Percentiles rank a stretch among this genome's conserved stretches.
Conservation (phyloP, 2,797 vertebrate species). For the Microctenopoma steveboyesi region DNA sequence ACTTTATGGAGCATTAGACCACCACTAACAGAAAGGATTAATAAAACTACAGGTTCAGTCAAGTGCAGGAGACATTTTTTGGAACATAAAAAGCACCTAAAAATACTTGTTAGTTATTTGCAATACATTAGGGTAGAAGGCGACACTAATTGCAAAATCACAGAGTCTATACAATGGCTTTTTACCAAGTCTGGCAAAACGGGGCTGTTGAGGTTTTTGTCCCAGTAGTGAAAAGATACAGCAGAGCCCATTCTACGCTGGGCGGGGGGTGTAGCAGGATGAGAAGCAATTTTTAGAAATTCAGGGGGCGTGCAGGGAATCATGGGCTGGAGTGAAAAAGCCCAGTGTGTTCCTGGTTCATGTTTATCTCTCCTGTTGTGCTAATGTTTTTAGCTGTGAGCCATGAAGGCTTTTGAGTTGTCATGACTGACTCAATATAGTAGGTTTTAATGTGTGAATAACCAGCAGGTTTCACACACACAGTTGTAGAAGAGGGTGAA, state of each 20-base stretch:
- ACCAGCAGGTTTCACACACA: slow-evolving; percentile 18
- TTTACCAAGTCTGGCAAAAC: slow-evolving; percentile 45
- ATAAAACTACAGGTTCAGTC: slow-evolving; percentile 28
- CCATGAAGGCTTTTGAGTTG: slow-evolving; percentile 23
- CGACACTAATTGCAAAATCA: slow-evolving; percentile 40
- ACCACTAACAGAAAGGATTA: slow-evolving; percentile 9
- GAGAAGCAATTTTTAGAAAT: slow-evolving; percentile 79
- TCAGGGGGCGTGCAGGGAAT: slow-evolving; percentile 75
- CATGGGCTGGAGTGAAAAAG: slow-evolving; percentile 66
- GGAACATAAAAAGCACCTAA: slow-evolving; percentile 15
- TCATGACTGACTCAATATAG: slow-evolving; percentile 46
- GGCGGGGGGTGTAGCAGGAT: slow-evolving; percentile 38
- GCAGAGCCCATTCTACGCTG: slow-evolving; percentile 54
- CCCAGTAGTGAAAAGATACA: slow-evolving; percentile 50
- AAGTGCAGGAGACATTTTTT: slow-evolving; percentile 1
- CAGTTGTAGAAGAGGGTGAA: slow-evolving; percentile 13
- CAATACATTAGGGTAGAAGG: slow-evolving; percentile 27
- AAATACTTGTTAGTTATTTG: slow-evolving; percentile 23
- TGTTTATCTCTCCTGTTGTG: slow-evolving; percentile 46
- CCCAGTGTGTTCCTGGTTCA: slow-evolving; percentile 52
- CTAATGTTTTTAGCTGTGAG: slow-evolving; percentile 47
- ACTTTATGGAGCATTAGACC: background rate
- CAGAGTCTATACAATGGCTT: slow-evolving; percentile 28
- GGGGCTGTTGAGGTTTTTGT: slow-evolving; percentile 47
- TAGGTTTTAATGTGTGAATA: slow-evolving; percentile 45